A percentile compares a stretch with the other conserved stretches of the same genome.
Conservation (phyloP, 2,888 invertebrate species). For the Aleiodes leptofemur region DNA sequence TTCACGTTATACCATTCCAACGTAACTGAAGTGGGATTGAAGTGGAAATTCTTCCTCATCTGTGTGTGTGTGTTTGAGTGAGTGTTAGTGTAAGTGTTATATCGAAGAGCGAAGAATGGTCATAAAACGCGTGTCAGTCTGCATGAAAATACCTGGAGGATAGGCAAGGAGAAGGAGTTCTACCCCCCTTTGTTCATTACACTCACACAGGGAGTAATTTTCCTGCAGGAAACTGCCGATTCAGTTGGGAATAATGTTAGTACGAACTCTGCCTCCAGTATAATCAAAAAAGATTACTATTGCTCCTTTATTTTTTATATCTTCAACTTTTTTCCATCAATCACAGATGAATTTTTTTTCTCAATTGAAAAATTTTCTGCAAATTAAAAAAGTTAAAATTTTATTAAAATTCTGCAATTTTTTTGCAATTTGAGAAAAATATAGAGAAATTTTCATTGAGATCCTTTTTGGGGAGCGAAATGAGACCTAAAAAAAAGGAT, state of each 20-base stretch:
- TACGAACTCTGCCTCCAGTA: slow-evolving; percentile 1
- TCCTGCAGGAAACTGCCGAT: neutral
- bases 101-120: slow-evolving; percentile 25
- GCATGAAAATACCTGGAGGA: neutral
- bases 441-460: too few species aligned
- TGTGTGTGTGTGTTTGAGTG: neutral
- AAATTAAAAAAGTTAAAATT: too few species aligned
- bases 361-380: too few species aligned
- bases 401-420: too few species aligned
- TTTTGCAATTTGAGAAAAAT: too few species aligned
- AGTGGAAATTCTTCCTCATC: slow-evolving; percentile 51
- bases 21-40: slow-evolving; percentile 47
- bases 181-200: slow-evolving; percentile 2
- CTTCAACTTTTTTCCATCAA: too few species aligned
- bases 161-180: neutral
- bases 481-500: too few species aligned
- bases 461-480: too few species aligned
- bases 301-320: too few species aligned
- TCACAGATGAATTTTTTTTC: too few species aligned
- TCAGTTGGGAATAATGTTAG: slow-evolving; percentile 12
- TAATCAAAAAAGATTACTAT: neutral
- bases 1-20: slow-evolving; percentile 50
- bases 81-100: neutral
- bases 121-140: slow-evolving; percentile 22
- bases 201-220: slow-evolving; percentile 35